Conservation (phyloP, 1,140 invertebrate genomes). For the Hydropsyche tenuis region DNA sequence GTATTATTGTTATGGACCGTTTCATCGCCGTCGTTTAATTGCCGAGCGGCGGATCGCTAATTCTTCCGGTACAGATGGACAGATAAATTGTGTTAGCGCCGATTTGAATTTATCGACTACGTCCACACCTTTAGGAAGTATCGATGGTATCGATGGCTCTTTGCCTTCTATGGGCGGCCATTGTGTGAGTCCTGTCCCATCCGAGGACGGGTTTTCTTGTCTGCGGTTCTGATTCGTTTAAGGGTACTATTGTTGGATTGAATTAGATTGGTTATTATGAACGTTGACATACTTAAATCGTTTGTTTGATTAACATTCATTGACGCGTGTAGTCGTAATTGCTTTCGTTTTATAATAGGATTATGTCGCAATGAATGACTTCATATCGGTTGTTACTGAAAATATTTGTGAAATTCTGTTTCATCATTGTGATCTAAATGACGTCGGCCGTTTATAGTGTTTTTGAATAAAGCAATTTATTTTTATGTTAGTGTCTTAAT, state of each 20-base stretch:
- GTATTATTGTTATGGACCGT: conserved; percentile 1
- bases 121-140: conserved; percentile 7
- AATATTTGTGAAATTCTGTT: too few species aligned
- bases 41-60: conserved; percentile 17
- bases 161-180: not conserved
- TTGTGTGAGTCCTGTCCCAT: not conserved
- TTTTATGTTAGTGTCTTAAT: conserved; percentile 8
- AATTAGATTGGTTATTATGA: too few species aligned
- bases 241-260: too few species aligned
- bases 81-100: conserved; percentile 26
- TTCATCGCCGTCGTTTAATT: conserved; percentile 16
- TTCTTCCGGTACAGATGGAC: conserved; percentile 7
- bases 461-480: not conserved
- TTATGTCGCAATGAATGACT: too few species aligned
- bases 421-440: too few species aligned
- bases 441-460: too few species aligned
- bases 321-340: too few species aligned
- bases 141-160: conserved; percentile 8
- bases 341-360: too few species aligned
- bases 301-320: too few species aligned
- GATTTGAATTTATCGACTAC: conserved; percentile 25
- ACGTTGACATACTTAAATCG: too few species aligned
- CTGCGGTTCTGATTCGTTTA: too few species aligned
- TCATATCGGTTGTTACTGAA: too few species aligned
- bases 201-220: not conserved